These are phyloP conservation scores for Acholoe squamosa DNA, from an alignment of 2,888 invertebrate species.

Conservation along the genomic window DNA sequence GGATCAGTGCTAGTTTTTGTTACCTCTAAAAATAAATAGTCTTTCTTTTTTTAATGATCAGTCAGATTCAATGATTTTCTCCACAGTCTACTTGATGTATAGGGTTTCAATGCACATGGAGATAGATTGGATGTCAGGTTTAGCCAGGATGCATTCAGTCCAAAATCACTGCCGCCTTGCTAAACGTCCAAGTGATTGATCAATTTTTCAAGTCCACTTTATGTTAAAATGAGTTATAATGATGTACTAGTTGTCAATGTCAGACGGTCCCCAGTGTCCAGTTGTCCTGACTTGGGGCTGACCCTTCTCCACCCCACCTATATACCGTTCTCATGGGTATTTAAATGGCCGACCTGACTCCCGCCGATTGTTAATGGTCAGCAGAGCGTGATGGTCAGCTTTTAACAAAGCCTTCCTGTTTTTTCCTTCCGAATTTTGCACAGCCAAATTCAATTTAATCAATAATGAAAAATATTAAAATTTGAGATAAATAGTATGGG, in stretches of 20 bases:
- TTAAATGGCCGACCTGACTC: neutral
- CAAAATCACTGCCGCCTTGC: neutral
- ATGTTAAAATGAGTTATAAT: neutral
- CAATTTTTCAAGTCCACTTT: neutral
- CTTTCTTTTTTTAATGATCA: too few species aligned
- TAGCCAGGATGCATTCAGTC: neutral
- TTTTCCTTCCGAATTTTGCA: neutral
- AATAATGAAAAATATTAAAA: too few species aligned
- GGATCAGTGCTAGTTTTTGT: too few species aligned
- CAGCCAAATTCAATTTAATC: neutral
- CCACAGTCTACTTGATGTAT: too few species aligned
- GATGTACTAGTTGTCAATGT: neutral
- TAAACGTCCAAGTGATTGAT: neutral
- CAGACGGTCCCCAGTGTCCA: neutral
- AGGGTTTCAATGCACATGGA: too few species aligned
- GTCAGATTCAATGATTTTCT: too few species aligned
- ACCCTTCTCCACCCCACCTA: neutral
- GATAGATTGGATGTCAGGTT: too few species aligned
- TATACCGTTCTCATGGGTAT: neutral
- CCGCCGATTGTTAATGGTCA: neutral
- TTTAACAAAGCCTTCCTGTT: neutral
- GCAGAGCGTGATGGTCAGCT: neutral
- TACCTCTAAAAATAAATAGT: too few species aligned
- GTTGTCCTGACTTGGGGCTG: neutral
- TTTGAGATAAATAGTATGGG: too few species aligned